Base-by-base conservation (phyloP, 2,113 vertebrate species). In the Entomyzon cyanotis region DNA sequence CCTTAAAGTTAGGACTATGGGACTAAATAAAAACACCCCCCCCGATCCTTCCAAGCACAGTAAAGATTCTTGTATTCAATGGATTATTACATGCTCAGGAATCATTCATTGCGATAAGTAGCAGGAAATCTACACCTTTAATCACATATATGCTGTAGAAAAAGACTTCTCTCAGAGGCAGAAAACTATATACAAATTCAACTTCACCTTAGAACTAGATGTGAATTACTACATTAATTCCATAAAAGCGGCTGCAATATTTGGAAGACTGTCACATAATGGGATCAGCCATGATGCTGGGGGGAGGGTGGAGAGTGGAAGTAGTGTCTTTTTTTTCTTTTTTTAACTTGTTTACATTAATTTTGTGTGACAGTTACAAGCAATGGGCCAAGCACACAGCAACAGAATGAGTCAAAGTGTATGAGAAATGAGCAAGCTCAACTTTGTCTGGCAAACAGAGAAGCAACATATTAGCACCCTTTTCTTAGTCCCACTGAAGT, bases 261-360 rank as follows among this genome's bases (percentile, higher is more conserved):
- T 70, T 78, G 46, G 46, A 87, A 52, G 44, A 37, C 8, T 77
- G 41, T 16, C 77, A 67, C 22, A 56, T 13, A 58, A 18, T 12
- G 15, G 11, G n/a, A 77, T 53, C 19, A 65, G n/a, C 76, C 37
- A 35, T 7, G 41, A 60, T 41, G 31, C 39, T 7, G 1, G 27
- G 9, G 8, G 15, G 6, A 21, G 23, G 27, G 15, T 0, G 0
- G 5, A 31, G 30, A 46, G 15, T 15, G 31, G 9, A 50, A 80
- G 23, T 58, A 35, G 19, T 50, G 15, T 6, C 5, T 5, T 19
- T 25, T 50, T 22, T 50, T 9, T 13, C 7, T 33, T 63, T 18
- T 59, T 52, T 53, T 20, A 81, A 83, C 5, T 50, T 67, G n/a
- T 12, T 82, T 41, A 65, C 6, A 15, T 74, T 74, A 9, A 46